phyloP scores from a whole-genome alignment of 2,113 vertebrate genomes.

The Centrocercus urophasianus region DNA sequence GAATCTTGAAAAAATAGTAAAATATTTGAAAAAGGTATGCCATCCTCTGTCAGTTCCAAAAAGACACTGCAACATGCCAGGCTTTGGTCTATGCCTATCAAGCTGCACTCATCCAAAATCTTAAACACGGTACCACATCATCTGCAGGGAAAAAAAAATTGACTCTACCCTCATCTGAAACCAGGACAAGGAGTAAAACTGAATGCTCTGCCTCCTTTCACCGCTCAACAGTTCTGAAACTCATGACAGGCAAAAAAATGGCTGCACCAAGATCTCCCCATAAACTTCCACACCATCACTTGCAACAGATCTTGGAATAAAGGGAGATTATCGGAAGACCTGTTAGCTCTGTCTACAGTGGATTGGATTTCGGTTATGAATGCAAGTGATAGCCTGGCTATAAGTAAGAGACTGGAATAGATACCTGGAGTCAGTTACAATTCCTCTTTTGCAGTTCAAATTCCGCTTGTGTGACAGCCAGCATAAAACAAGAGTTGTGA shows the following conservation, averaged over 20 bases:
- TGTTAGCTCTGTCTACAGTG: background rate
- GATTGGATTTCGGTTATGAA: background rate
- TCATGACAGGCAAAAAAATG: background rate
- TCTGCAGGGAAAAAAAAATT: no score
- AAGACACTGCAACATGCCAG: no score
- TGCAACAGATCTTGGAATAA: background rate
- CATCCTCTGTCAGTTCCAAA: no score
- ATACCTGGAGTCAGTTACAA: background rate
- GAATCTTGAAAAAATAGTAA: no score
- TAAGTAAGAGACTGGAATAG: background rate
- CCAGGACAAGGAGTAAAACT: background rate
- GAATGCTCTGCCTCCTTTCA: background rate
- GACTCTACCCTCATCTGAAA: no score
- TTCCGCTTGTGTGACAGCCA: background rate
- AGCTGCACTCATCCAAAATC: no score
- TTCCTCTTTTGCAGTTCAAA: background rate
- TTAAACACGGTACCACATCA: no score
- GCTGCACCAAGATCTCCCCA: background rate
- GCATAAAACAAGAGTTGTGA: background rate
- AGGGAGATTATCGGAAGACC: background rate
- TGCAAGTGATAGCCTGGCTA: background rate
- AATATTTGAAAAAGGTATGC: no score
- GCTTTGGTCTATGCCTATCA: no score
- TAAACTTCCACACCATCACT: background rate
- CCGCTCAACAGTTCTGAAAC: background rate